phyloP scores from a whole-genome alignment of 2,888 invertebrate genomes.

The Rotaria macrura region DNA sequence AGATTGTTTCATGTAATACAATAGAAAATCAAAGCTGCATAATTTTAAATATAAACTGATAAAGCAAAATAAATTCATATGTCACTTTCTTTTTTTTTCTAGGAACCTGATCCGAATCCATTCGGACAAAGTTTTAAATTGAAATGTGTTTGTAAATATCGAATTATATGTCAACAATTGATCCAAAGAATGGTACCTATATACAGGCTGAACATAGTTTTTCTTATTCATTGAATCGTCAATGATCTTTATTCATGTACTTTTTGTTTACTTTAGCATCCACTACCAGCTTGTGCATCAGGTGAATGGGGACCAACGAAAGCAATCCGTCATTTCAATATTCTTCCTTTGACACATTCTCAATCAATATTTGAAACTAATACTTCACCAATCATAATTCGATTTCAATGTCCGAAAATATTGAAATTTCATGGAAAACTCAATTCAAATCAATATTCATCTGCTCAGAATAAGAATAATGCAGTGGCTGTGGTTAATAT shows the following conservation, averaged over 20 bases:
- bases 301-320: constrained; percentile 99
- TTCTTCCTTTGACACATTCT: constrained; percentile 59
- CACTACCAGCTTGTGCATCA: constrained; percentile 80
- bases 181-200: constrained; percentile 79
- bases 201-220: no score
- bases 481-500: not conserved
- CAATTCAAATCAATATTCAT: not conserved
- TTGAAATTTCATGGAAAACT: constrained; percentile 37
- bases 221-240: not conserved
- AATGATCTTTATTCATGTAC: no score
- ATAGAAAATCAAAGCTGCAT: no score
- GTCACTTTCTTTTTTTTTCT: not conserved
- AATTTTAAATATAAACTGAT: no score
- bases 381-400: constrained; percentile 44
- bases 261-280: constrained; percentile 55
- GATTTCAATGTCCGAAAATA: constrained; percentile 42
- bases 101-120: constrained; percentile 39
- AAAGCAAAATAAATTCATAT: not conserved
- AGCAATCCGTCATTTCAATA: constrained; percentile 74
- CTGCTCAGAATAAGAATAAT: not conserved
- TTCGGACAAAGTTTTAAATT: constrained; percentile 47
- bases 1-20: no score
- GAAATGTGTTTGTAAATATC: constrained; percentile 67
- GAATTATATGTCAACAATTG: constrained; percentile 78
- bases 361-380: constrained; percentile 83